Conservation (phyloP, 2,113 vertebrate species). For the Clarias macrocephalus region DNA sequence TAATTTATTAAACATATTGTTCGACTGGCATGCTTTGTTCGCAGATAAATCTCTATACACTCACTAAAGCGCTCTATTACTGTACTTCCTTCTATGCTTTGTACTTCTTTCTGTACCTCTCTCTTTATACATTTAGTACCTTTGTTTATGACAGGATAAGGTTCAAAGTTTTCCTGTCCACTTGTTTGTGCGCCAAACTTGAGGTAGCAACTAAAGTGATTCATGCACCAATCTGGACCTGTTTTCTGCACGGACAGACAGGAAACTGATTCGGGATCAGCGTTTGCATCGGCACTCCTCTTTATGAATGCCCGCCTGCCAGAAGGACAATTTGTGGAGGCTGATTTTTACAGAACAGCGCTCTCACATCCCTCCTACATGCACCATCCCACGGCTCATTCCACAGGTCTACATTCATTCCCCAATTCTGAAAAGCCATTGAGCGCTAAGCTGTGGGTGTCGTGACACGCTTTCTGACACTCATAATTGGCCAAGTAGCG, state of each 20-base stretch:
- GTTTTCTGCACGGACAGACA: neutral
- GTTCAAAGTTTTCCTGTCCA: neutral
- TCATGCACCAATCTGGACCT: neutral
- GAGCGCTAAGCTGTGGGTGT: slow-evolving; percentile 43
- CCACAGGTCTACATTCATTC: slow-evolving; percentile 46
- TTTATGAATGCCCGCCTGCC: slow-evolving; percentile 25
- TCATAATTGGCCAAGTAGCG: slow-evolving; percentile 18
- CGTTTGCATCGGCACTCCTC: neutral
- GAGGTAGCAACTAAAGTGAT: neutral
- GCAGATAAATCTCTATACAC: neutral
- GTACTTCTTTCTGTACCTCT: neutral
- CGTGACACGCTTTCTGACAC: neutral
- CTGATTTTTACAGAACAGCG: slow-evolving; percentile 27
- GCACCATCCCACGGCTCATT: slow-evolving; percentile 26
- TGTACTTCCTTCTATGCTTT: neutral
- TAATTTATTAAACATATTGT: neutral
- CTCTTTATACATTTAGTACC: neutral
- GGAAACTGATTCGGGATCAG: slow-evolving; percentile 2
- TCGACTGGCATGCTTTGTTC: neutral
- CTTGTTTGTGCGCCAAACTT: neutral
- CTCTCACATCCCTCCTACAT: slow-evolving; percentile 46
- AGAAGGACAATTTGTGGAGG: slow-evolving; percentile 49
- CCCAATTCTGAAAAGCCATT: slow-evolving; percentile 11
- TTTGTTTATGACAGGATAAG: neutral
- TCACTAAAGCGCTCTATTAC: neutral